phyloP scores from a whole-genome alignment of 2,797 vertebrate species.

The Strix occidentalis region DNA sequence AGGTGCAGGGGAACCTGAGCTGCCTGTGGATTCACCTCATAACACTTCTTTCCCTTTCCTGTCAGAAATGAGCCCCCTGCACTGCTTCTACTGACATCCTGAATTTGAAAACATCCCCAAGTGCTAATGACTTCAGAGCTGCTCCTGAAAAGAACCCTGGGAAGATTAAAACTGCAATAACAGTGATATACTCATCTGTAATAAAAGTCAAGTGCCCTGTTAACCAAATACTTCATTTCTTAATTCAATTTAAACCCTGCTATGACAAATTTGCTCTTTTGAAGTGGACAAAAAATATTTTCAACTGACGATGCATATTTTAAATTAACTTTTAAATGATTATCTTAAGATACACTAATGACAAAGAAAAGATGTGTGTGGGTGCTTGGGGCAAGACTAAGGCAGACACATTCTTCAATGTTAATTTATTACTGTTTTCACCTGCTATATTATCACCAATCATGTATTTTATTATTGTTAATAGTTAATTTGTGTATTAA shows the following conservation, averaged over 20 bases:
- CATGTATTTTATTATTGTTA: background rate
- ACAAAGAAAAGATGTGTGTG: background rate
- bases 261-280: background rate
- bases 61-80: background rate
- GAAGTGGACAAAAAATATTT: background rate
- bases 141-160: background rate
- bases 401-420: background rate
- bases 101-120: background rate
- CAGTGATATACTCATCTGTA: background rate
- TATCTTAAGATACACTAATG: background rate
- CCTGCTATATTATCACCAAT: background rate
- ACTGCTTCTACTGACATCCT: background rate
- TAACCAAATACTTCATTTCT: constrained; percentile 19
- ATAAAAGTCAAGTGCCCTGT: background rate
- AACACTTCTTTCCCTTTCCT: background rate
- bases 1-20: accelerated
- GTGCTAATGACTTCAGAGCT: background rate
- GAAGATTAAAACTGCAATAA: background rate
- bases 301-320: background rate
- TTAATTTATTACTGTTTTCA: background rate
- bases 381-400: background rate
- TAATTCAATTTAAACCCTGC: background rate
- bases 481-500: background rate
- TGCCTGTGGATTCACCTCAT: background rate
- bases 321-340: background rate